Evolutionary conservation across 2,888 invertebrate genomes (phyloP), one percentile per base, ranked within the genome.

Genomic region (Serrognathus titanus): DNA sequence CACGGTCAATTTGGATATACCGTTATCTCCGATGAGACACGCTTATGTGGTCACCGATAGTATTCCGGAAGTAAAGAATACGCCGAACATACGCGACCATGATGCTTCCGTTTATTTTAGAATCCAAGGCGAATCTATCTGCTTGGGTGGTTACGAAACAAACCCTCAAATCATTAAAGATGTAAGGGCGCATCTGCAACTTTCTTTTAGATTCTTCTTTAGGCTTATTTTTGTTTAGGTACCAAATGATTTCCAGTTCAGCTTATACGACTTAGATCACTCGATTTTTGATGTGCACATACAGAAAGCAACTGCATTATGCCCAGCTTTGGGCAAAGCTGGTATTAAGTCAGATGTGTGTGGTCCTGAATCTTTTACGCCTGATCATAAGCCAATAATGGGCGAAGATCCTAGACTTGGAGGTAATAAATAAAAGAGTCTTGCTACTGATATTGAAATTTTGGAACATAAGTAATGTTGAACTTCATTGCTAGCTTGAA

Each of bases 281-380:
- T 87, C 88, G 46, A 83, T 91, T 1, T 95, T 95, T 71, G 87
- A 88, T 24, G 80, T 85, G 0, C 92, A 94, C 71, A 82, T 93
- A 71, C 82, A 81, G 61, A 84, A 85, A 51, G 91, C 92, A 0
- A 79, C 85, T 0, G 83, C 86, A 51, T 74, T 95, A 8, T 87
- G 92, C 57, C 94, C 95, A 0, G 81, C 83, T 59, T 83, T 94
- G 60, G 85, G 83, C 35, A 81, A 82, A 6, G 83, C 87, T 5
- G 94, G 94, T 3, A 85, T 95, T 13, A 93, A 90, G 74, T 88
- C 90, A 39, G 92, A 92, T 0, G 86, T 94, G 1, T 95, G 93
- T 71, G 95, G 95, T 0, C 93, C 94, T 0, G 94, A 96, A 74
- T 89, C 92, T 1, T 96, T 95, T 73, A 95, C 95, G 0, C 92